Base-by-base conservation (phyloP, 2,113 vertebrate genomes). In the Trochalopteron elliotii region DNA sequence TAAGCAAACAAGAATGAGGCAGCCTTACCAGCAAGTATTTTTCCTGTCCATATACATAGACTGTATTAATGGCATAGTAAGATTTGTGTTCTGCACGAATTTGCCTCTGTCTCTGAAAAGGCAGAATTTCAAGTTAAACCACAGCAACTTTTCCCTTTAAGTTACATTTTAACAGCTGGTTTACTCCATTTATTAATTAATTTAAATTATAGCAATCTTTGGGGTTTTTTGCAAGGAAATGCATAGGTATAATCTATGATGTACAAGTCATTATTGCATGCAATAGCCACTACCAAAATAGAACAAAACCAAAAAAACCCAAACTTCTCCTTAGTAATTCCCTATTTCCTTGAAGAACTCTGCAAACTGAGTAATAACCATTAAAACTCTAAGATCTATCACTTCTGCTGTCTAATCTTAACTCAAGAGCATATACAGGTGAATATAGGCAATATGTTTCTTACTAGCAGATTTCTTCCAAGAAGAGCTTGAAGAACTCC, bases 11-110 rank as follows among this genome's bases (percentile, higher is more conserved):
- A 69, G 9, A 76, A 72, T 1, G 10, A 87, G 35, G 22, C 25
- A 60, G 50, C 82, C 98, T 98, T 98, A 99, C 99, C 98, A 99
- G 97, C 90, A 99, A 98, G 90, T 99, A 99, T 95, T 99, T 99
- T 95, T 99, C 99, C 97, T 99, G 99, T 78, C 99, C 99, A 9
- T 99, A 99, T 5, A 99, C 99, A 81, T 99, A 99, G 74, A 99
- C 98, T 19, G 99, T 99, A 92, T 99, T 99, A 97, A 99, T 99
- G 59, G 99, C 99, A 64, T 99, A 99, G 95, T 98, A 98, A 28
- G 99, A 99, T 96, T 99, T 99, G 97, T 99, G 99, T 83, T 99
- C 99, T 93, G 99, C 98, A 90, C 98, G 98, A 76, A 99, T 98
- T 85, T 97, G 98, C 94, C 97, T 98, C 91, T 98, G 98, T 59